phyloP scores from a whole-genome alignment of 1,140 invertebrate genomes.

The Brachionus koreanus region DNA sequence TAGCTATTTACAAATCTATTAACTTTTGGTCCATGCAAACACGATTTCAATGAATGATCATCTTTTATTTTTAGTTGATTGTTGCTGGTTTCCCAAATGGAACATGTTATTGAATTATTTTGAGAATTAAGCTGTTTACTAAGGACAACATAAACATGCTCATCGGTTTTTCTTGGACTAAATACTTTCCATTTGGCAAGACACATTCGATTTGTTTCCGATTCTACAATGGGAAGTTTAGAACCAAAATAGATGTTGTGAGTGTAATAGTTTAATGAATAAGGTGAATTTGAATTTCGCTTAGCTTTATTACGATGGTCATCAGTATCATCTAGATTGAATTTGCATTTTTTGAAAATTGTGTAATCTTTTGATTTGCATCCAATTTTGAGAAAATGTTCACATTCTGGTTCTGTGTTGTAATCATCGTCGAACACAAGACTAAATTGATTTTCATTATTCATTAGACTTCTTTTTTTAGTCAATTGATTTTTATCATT shows the following conservation, averaged over 20 bases:
- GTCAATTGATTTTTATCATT: neutral
- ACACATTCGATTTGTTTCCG: slow-evolving; percentile 18
- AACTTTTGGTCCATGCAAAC: neutral
- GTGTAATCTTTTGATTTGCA: neutral
- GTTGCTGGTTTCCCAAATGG: neutral
- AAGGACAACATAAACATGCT: neutral
- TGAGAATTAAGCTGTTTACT: slow-evolving; percentile 1
- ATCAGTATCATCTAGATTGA: neutral
- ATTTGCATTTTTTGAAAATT: slow-evolving; percentile 24
- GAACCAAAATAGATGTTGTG: neutral
- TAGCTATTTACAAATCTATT: neutral
- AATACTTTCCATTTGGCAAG: neutral
- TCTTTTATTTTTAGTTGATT: neutral
- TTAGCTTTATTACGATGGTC: neutral
- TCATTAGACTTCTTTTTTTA: neutral
- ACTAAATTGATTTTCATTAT: slow-evolving; percentile 23
- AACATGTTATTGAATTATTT: neutral
- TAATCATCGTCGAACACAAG: neutral
- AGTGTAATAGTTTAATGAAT: neutral
- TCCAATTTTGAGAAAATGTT: slow-evolving; percentile 31
- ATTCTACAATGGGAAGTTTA: neutral
- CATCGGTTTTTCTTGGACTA: neutral
- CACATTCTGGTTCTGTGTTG: neutral
- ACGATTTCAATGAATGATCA: neutral
- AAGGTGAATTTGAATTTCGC: neutral